Conservation (phyloP, 2,888 invertebrate species). For the Philereme transversata region DNA sequence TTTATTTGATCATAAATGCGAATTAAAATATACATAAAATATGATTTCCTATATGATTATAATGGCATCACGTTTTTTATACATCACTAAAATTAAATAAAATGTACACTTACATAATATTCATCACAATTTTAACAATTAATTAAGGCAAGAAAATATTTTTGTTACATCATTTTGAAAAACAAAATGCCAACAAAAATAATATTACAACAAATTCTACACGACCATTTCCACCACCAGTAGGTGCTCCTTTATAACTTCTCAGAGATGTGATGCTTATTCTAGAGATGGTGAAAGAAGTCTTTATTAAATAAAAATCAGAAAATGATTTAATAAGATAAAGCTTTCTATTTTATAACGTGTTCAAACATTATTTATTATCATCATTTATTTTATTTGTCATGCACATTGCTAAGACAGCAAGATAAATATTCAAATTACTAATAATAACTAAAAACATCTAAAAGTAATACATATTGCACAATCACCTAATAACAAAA, state of each 20-base stretch:
- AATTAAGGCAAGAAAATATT: conserved; percentile 65
- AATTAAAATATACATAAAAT: conserved; percentile 70
- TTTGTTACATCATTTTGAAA: conserved; percentile 34
- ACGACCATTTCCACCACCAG: no score
- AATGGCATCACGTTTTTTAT: conserved; percentile 74
- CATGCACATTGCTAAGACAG: conserved; percentile 14
- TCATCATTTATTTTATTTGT: conserved; percentile 21
- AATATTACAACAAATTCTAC: no score
- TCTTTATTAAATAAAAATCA: not conserved
- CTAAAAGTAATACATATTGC: not conserved
- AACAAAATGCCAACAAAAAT: no score
- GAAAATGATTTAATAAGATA: no score
- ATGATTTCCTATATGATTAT: conserved; percentile 56
- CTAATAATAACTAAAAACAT: not conserved
- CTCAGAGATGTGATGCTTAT: not conserved
- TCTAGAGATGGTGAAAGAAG: not conserved
- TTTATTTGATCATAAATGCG: conserved; percentile 78
- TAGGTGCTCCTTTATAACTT: no score
- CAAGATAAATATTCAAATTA: no score
- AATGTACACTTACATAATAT: conserved; percentile 68
- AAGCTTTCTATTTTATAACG: not conserved
- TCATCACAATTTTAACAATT: conserved; percentile 56
- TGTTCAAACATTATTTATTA: no score
- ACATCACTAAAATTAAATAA: conserved; percentile 56
- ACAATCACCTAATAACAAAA: not conserved